Conservation (phyloP, 53 echinoderm and acorn worm species). For the Paracentrotus lividus region DNA sequence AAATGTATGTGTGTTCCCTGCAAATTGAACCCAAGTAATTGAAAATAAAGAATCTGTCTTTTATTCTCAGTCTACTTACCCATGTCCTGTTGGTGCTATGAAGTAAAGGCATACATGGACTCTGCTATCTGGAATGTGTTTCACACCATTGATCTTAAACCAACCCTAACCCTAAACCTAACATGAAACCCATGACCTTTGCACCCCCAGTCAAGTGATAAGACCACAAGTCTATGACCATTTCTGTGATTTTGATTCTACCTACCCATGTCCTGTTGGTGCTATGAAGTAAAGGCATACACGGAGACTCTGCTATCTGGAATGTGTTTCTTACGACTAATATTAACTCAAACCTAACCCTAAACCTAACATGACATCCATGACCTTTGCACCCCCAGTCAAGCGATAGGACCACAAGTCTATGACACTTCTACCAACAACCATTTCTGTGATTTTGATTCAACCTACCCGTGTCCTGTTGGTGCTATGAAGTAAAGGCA, state of each 20-base stretch:
- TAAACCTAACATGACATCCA: too few species aligned
- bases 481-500: conserved; percentile 99
- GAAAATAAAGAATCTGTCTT: too few species aligned
- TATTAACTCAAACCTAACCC: too few species aligned
- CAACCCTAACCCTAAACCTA: background rate
- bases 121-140: too few species aligned
- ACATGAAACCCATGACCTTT: background rate
- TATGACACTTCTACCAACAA: too few species aligned
- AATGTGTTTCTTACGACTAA: conserved; percentile 97
- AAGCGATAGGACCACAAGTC: too few species aligned
- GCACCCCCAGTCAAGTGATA: background rate
- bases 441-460: background rate
- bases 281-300: conserved; percentile 99
- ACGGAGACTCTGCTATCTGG: conserved; percentile 97
- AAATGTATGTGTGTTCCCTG: too few species aligned
- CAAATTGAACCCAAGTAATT: too few species aligned
- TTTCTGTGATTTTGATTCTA: background rate
- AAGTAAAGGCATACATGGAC: conserved; percentile 95
- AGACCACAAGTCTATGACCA: background rate
- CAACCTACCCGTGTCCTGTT: conserved; percentile 92
- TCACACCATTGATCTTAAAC: background rate
- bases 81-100: conserved; percentile 98
- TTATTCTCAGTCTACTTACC: conserved; percentile 67
- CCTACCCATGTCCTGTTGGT: conserved; percentile 97
- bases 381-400: too few species aligned